Evolutionary conservation across 1,140 invertebrate genomes (phyloP), one percentile per base, ranked within the genome.

Genomic region (Bombus consobrinus): DNA sequence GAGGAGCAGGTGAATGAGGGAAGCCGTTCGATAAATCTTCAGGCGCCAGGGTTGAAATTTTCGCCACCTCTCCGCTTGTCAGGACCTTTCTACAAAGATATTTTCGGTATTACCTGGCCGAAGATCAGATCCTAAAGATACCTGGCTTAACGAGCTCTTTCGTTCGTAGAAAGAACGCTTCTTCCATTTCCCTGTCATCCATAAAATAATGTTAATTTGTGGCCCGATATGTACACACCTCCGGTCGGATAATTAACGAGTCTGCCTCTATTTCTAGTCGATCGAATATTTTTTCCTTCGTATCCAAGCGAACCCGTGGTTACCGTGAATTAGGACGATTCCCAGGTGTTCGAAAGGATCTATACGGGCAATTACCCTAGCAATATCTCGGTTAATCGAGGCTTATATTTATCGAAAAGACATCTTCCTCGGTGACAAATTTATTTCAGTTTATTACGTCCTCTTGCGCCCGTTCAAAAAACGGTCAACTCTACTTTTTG

Each of bases 11-110:
- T 73, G 80, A 87, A 86, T 41, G 74, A 68, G 64, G 71, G 83
- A 83, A 86, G 87, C 87, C 82, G 86, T 78, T 77, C 83, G 86
- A 93, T 93, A 93, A 92, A 92, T 93, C 92, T 92, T 87, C 4
- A 91, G 92, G 92, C 93, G 92, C 93, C 92, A 90, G 88, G 77
- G 82, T 88, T 87, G 83, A 92, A 85, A 88, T 94, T 94, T 94
- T 94, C 89, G 91, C 93, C 93, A 94, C 92, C 91, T 93, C 68
- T 81, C 47, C 22, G 57, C 43, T 57, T 76, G 84, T 83, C 75
- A 73, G 68, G n/a, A 62, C 82, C 62, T 84, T 53, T 78, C 88
- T 83, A 71, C 81, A 79, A 32, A 87, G 76, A 83, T 77, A 85
- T 57, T 76, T 89, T 73, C 47, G 25, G 71, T 69, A 84, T 87